A percentile compares a stretch with the other conserved stretches of the same genome.
phyloP scores from a whole-genome alignment of 2,888 invertebrate species.

The Tigriopus californicus region DNA sequence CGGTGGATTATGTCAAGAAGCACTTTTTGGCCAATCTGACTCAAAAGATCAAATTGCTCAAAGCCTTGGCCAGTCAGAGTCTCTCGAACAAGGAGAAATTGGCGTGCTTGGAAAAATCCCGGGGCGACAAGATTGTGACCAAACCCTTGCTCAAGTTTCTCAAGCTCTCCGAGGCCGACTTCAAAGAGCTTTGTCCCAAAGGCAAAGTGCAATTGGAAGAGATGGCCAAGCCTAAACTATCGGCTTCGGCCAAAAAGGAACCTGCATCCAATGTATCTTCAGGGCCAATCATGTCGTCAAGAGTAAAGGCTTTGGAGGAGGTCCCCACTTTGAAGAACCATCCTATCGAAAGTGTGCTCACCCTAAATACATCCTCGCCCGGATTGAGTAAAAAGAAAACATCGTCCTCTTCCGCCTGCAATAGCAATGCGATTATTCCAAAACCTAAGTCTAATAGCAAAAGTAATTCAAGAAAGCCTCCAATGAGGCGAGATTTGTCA shows the following conservation, averaged over 20 bases:
- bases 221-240: not conserved
- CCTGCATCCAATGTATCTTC: not conserved
- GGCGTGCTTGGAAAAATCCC: not conserved
- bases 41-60: not conserved
- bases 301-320: not conserved
- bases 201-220: not conserved
- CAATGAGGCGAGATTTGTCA: not conserved
- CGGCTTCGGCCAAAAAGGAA: not conserved
- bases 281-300: not conserved
- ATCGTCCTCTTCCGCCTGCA: too few species aligned
- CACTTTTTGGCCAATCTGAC: conserved; percentile 55
- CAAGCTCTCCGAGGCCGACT: not conserved
- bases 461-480: not conserved
- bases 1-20: conserved; percentile 77
- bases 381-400: too few species aligned
- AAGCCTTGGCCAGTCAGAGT: not conserved
- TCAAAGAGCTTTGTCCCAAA: not conserved
- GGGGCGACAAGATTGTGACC: not conserved
- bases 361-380: too few species aligned
- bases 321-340: not conserved
- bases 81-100: not conserved
- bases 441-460: too few species aligned
- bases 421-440: too few species aligned
- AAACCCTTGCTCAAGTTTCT: not conserved
- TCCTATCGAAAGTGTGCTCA: too few species aligned